A percentile compares a stretch with the other conserved stretches of the same genome.
Evolutionary conservation across 1,140 invertebrate genomes (phyloP).

Genomic region (Yoshiicerus persimilis): DNA sequence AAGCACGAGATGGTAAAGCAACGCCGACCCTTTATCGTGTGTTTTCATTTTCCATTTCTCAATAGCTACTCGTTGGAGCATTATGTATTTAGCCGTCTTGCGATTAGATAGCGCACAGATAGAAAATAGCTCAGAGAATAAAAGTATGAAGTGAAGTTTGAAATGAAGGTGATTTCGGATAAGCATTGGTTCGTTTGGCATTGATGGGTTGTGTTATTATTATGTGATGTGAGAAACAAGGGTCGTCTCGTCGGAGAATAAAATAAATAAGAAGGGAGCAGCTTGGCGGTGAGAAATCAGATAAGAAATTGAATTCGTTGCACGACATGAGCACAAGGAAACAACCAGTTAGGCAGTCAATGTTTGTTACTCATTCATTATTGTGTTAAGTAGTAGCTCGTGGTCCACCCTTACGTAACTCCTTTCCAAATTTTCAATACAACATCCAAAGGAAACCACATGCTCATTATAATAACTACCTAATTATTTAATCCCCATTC

Average conservation of each 20-base stretch:
- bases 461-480: neutral
- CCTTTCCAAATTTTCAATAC: neutral
- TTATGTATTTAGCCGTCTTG: neutral
- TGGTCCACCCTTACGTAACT: neutral
- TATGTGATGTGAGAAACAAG: neutral
- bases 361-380: neutral
- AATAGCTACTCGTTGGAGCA: neutral
- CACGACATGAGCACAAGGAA: neutral
- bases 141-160: neutral
- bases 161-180: neutral
- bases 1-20: neutral
- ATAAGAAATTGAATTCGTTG: constrained; percentile 18
- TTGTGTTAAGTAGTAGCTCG: neutral
- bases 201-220: neutral
- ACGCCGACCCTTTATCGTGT: neutral
- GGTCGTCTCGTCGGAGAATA: neutral
- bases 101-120: neutral
- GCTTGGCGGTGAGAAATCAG: constrained; percentile 10
- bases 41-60: neutral
- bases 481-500: neutral
- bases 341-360: neutral
- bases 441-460: neutral
- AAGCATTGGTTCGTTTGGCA: neutral
- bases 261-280: constrained; percentile 5
- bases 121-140: neutral